A percentile compares a stretch with the other conserved stretches of the same genome.
phyloP scores from a whole-genome alignment of 2,113 vertebrate genomes.

The Hucho hucho region DNA sequence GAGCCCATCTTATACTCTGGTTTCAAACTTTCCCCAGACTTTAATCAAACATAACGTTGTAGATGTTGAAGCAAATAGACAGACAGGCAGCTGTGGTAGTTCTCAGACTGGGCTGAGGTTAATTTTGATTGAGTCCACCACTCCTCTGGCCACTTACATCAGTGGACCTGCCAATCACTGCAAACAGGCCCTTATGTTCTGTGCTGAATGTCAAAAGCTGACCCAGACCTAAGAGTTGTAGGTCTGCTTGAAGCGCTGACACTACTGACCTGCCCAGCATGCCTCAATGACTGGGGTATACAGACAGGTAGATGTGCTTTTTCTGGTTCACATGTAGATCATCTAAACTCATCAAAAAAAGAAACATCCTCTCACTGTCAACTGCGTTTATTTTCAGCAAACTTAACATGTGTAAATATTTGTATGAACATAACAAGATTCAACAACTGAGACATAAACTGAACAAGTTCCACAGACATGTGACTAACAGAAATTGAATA shows the following conservation, averaged over 20 bases:
- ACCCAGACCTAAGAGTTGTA: neutral
- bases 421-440: too few species aligned
- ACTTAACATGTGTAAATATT: too few species aligned
- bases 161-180: constrained; percentile 1
- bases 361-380: too few species aligned
- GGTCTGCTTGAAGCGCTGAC: neutral
- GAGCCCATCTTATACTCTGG: neutral
- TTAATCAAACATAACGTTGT: too few species aligned
- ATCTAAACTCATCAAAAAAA: too few species aligned
- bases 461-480: too few species aligned
- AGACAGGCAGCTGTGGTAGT: neutral
- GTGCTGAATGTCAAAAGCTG: neutral
- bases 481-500: too few species aligned
- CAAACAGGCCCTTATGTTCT: neutral
- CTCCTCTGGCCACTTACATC: constrained; percentile 1
- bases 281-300: too few species aligned
- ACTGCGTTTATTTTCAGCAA: too few species aligned
- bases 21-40: neutral
- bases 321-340: too few species aligned
- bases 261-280: neutral
- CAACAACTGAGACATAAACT: too few species aligned
- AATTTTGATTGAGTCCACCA: neutral
- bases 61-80: neutral
- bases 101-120: neutral
- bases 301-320: too few species aligned